phyloP scores from a whole-genome alignment of 2,797 vertebrate genomes.

The Spatula clypeata region DNA sequence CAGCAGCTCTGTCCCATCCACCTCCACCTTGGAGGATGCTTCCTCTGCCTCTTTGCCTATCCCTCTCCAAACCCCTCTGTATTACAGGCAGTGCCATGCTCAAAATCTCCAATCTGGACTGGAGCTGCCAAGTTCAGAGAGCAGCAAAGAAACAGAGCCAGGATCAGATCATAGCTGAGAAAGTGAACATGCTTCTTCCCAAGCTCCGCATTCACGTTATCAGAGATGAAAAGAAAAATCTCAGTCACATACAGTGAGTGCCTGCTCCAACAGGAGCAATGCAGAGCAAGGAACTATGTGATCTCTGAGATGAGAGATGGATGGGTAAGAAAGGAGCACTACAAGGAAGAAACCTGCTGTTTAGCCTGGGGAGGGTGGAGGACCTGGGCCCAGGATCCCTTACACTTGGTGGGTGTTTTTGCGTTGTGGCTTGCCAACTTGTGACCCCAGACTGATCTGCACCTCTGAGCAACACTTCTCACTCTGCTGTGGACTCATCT shows the following conservation, averaged over 20 bases:
- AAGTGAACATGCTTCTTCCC: background rate
- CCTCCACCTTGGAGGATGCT: background rate
- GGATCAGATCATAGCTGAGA: accelerated
- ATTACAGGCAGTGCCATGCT: background rate
- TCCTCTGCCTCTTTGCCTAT: background rate
- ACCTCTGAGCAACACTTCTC: background rate
- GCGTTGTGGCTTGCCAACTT: background rate
- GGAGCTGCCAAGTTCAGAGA: background rate
- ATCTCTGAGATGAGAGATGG: background rate
- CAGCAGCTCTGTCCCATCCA: background rate
- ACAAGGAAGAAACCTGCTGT: accelerated
- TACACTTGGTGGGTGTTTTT: slow-evolving; percentile 59
- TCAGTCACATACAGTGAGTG: background rate
- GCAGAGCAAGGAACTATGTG: accelerated
- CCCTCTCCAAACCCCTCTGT: background rate
- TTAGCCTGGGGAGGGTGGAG: background rate
- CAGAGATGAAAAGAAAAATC: background rate
- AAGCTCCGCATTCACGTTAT: accelerated
- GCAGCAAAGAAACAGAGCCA: accelerated
- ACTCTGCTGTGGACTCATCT: background rate
- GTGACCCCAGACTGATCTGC: background rate
- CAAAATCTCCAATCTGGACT: background rate
- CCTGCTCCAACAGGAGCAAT: background rate
- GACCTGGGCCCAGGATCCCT: background rate
- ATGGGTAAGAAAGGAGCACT: background rate